Percentiles rank a stretch among this genome's conserved stretches.
These are phyloP conservation scores for Schizothorax lantsangensis DNA, from an alignment of 2,797 vertebrate species.

Conservation along the genomic window DNA sequence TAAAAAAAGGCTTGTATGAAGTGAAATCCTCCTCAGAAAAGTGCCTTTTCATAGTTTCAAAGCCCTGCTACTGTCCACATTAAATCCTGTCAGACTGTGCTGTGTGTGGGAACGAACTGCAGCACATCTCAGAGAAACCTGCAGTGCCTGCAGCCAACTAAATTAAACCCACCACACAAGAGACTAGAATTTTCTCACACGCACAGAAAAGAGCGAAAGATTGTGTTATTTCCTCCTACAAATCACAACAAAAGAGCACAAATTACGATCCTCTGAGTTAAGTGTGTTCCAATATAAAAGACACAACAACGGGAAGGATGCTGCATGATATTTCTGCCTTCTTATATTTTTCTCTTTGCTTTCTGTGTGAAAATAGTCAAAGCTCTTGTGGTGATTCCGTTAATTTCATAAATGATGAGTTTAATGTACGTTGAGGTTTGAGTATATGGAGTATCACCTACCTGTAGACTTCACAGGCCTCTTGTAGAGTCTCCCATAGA, in stretches of 20 bases:
- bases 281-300: constrained; percentile 6
- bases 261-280: neutral
- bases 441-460: constrained; percentile 8
- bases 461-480: constrained; percentile 30
- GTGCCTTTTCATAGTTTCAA: constrained; percentile 39
- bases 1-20: constrained; percentile 4
- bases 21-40: constrained; percentile 31
- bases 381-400: neutral
- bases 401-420: neutral
- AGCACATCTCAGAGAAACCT: constrained; percentile 39
- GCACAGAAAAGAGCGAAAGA: neutral
- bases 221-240: constrained; percentile 43
- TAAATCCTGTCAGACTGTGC: constrained; percentile 43
- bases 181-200: constrained; percentile 44
- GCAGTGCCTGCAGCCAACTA: constrained; percentile 50
- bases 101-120: constrained; percentile 42
- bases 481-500: neutral
- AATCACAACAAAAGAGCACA: constrained; percentile 6
- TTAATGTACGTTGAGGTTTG: neutral
- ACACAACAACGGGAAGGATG: neutral
- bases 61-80: constrained; percentile 50
- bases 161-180: constrained; percentile 58
- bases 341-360: neutral
- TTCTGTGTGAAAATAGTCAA: neutral
- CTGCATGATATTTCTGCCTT: neutral